Conservation (phyloP, 2,888 invertebrate genomes). For the Caradrina kadenii region DNA sequence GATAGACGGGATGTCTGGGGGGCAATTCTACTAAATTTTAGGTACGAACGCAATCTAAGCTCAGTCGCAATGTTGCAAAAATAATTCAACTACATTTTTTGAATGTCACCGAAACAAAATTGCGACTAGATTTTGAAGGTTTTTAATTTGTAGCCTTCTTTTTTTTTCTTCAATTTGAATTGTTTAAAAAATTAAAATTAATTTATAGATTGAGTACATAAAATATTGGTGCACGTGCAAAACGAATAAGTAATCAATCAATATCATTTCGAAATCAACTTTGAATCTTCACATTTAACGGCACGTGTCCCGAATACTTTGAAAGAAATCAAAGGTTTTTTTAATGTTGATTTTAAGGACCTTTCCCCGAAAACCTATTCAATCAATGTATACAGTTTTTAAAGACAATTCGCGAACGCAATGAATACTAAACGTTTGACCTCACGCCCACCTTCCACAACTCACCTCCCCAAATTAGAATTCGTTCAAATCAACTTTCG, state of each 20-base stretch:
- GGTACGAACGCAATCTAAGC: no score
- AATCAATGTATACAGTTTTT: slow-evolving; percentile 56
- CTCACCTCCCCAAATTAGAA: slow-evolving; percentile 62
- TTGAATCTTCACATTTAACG: slow-evolving; percentile 30
- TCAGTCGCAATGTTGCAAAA: no score
- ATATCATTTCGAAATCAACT: slow-evolving; percentile 46
- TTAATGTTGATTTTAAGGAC: slow-evolving; percentile 44
- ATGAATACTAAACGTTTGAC: slow-evolving; percentile 61
- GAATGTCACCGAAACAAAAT: no score
- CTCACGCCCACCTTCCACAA: slow-evolving; percentile 25
- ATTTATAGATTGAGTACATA: not conserved
- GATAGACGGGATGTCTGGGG: not conserved
- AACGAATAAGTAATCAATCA: slow-evolving; percentile 38
- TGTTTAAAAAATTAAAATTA: no score
- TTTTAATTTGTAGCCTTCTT: no score
- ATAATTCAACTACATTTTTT: no score
- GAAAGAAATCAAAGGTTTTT: slow-evolving; percentile 39
- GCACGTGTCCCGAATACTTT: slow-evolving; percentile 42
- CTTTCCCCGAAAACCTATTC: slow-evolving; percentile 34
- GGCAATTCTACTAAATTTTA: no score
- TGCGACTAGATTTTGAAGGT: no score
- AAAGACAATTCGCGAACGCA: slow-evolving; percentile 59
- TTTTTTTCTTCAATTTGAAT: no score
- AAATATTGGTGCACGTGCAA: slow-evolving; percentile 19
- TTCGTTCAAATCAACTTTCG: slow-evolving; percentile 69